Base-by-base conservation (phyloP, 2,797 vertebrate genomes). In the Galaxias olidus region DNA sequence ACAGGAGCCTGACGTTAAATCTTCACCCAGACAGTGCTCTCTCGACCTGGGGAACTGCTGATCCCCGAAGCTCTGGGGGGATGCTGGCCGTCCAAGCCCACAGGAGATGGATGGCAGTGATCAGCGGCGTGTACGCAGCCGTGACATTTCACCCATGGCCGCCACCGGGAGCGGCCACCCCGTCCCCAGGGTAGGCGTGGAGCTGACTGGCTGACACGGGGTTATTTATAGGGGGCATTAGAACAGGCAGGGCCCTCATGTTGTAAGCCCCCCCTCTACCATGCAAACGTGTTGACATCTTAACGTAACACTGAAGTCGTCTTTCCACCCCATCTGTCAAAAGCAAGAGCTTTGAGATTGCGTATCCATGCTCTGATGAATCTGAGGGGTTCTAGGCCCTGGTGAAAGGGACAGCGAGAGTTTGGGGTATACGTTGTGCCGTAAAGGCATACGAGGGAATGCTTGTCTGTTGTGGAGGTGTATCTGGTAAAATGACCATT, bases 211-310 rank as follows among this genome's bases (percentile, higher is more conserved):
- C 76, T 83, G 83, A 84, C 84, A 82, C 83, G 62, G 13, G 62
- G 77, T 89, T 86, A 86, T 89, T 87, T 87, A 87, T 84, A n/a
- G 80, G 79, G 0, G 55, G 68, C 59, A 83, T 87, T 87, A 87
- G 87, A 85, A 75, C 66, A 4, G 61, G 30, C 30, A 76, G 79
- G 66, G 69, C 58, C 65, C 84, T 82, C 79, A 61, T 61, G 63
- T 63, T 54, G 30, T 44, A 62, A 55, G 72, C 59, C 1, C 19
- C 67, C n/a, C n/a, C n/a, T n/a, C n/a, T 77, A 75, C 79, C 83
- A 82, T 80, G 49, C 20, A 53, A 62, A 14, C 65, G 17, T 76
- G 70, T 70, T 68, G 79, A 72, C 73, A 65, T 71, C 73, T 15
- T 3, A 50, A 59, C 66, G 74, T 63, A 76, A 66, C 69, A 65